Base-by-base conservation (phyloP, 1,140 invertebrate species). In the Agrypnia vestita region DNA sequence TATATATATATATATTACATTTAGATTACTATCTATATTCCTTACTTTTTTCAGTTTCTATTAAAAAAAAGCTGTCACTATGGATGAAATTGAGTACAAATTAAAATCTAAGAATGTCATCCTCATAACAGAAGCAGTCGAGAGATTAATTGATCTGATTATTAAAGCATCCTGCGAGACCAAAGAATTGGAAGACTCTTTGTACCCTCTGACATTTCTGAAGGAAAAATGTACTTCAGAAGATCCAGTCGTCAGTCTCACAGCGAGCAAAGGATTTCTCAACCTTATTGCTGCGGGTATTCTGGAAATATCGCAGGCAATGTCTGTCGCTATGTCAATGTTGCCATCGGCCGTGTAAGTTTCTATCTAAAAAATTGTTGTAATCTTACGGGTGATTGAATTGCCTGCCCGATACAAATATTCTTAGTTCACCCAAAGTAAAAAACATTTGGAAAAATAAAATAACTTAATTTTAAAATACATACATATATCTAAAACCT, bases 21-120 rank as follows among this genome's bases (percentile, higher is more conserved):
- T 35, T 35, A 3, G 25, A 35, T 35, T 35, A 6, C 25, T 35
- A 35, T 6, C 6, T 35, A 35, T 35, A 35, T 35, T 35, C 25
- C 25, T 35, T 35, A 3, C 25, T 35, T 6, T 35, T 35, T 35
- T 35, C 25, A 35, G 25, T 35, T 3, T 3, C 25, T 35, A 56
- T 13, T 56, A 56, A 56, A 53, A 53, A 53, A 73, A 51, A 21
- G 13, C 19, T 3, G 25, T 53, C 0, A 44, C 25, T 13, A 80
- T 80, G 78, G 72, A 80, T 13, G 78, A 80, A 76, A 80, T 80
- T 15, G 72, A 80, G 9, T 80, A 80, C 47, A 80, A 80, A 56
- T 51, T 80, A 0, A 67, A 76, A 21, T 80, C 78, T 10, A 59
- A 69, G 19, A 80, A 75, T 44, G 73, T 55, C 4, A 75, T 80